Base-by-base conservation (phyloP, 2,797 vertebrate genomes). In the Delichon dasypus region DNA sequence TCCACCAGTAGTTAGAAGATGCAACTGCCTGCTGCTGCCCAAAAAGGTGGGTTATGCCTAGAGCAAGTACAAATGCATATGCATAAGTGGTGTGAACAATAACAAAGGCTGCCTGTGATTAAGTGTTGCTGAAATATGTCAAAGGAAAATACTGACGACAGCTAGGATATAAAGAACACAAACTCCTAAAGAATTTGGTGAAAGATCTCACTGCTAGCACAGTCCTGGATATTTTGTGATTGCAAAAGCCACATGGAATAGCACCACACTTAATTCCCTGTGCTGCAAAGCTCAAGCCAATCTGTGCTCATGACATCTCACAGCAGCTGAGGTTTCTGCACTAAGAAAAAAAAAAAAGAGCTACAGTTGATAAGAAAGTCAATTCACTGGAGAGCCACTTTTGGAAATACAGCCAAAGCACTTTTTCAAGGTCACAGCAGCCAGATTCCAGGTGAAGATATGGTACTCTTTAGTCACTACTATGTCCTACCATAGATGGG, bases 241-340 rank as follows among this genome's bases (percentile, higher is more conserved):
- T 60, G 71, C 44, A 72, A 81, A 85, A 90, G 60, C 54, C 88
- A 85, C 7, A 5, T 38, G 77, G 62, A 80, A 65, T 32, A 72
- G 30, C 7, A 12, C 27, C 42, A 64, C 38, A 14, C 51, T n/a
- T 72, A 85, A 75, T 57, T 65, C 78, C 26, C 34, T 2, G 15
- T 50, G 68, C 60, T 57, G 30, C 62, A 68, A 78, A 92, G 64
- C 85, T 58, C 67, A 36, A 84, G 64, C 64, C 38, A 53, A 32
- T 70, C 74, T 38, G 7, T 17, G 67, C 42, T 73, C 3, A 2
- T 70, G 81, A 55, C 74, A 48, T 90, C 90, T 93, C 71, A 71
- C 60, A 65, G 90, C 74, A 89, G 90, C 78, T 85, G 90, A 94
- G 51, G 38, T 70, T 87, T 87, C 83, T 62, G 55, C 13, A 19